These are phyloP conservation scores for Colletes gigas DNA, from an alignment of 1,140 invertebrate genomes.

Conservation along the genomic window DNA sequence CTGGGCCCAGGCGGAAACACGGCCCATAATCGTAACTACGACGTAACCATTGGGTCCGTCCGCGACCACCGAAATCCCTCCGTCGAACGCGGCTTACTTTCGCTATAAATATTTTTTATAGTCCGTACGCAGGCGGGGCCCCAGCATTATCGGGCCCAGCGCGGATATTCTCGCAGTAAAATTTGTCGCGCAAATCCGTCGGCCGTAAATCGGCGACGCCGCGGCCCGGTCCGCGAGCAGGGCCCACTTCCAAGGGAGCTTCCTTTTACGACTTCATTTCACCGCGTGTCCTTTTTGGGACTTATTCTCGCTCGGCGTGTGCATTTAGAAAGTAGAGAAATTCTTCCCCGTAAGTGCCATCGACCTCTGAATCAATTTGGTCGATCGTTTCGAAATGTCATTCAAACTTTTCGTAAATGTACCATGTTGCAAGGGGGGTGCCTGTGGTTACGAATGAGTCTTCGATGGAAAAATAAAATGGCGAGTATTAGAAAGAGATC, in stretches of 20 bases:
- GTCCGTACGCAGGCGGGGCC: not conserved
- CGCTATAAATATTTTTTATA: conserved; percentile 48
- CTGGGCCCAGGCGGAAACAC: not conserved
- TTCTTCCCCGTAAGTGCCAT: too few relatives aligned
- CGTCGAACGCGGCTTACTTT: conserved; percentile 33
- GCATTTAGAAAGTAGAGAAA: too few relatives aligned
- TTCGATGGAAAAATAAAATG: too few relatives aligned
- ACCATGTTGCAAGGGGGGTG: too few relatives aligned
- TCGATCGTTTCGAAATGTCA: too few relatives aligned
- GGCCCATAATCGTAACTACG: conserved; percentile 12
- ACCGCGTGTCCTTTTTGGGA: too few relatives aligned
- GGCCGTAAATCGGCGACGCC: conserved; percentile 60
- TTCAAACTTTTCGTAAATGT: too few relatives aligned
- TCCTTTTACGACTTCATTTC: conserved; percentile 46
- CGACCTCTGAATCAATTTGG: too few relatives aligned
- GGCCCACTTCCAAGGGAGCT: conserved; percentile 23
- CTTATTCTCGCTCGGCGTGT: too few relatives aligned
- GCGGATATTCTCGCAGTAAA: conserved; percentile 58
- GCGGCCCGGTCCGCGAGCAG: conserved; percentile 33
- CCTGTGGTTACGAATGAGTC: too few relatives aligned
- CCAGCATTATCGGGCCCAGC: conserved; percentile 5
- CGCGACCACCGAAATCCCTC: conserved; percentile 28
- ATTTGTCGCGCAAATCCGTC: conserved; percentile 63
- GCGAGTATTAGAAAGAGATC: too few relatives aligned
- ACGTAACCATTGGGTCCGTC: not conserved